Conservation (phyloP, 2,888 invertebrate species). For the Chloroclystis v-ata region DNA sequence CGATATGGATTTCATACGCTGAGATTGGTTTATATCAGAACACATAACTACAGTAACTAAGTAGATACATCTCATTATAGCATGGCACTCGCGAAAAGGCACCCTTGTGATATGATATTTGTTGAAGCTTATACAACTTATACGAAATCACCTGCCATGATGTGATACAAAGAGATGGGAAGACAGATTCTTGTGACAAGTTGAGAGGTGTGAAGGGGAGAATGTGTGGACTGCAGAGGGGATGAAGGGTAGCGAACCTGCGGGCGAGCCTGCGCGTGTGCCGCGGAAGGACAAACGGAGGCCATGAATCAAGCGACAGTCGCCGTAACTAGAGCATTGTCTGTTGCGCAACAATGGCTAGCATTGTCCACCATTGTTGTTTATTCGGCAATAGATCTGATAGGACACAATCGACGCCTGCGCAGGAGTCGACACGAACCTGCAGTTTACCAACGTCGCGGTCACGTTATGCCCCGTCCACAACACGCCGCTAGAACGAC, state of each 20-base stretch:
- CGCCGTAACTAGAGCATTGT: slow-evolving; percentile 30
- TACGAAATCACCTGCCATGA: too few species aligned
- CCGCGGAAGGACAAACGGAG: slow-evolving; percentile 38
- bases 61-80: too few species aligned
- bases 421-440: background rate
- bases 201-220: too few species aligned
- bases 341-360: slow-evolving; percentile 32
- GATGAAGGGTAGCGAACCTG: background rate
- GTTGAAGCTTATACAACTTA: too few species aligned
- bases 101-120: too few species aligned
- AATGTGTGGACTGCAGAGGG: too few species aligned
- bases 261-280: background rate
- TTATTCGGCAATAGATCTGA: slow-evolving; percentile 26
- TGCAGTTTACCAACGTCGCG: background rate
- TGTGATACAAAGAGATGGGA: too few species aligned
- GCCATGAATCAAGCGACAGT: slow-evolving; percentile 59
- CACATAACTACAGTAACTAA: too few species aligned
- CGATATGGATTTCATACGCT: too few species aligned
- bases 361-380: slow-evolving; percentile 19
- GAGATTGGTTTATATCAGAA: too few species aligned
- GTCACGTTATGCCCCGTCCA: background rate
- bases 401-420: slow-evolving; percentile 13
- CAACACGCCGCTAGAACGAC: background rate
- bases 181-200: too few species aligned
- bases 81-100: too few species aligned